Evolutionary conservation across 1,140 invertebrate species (phyloP).

Genomic region (Cydia strobilella): DNA sequence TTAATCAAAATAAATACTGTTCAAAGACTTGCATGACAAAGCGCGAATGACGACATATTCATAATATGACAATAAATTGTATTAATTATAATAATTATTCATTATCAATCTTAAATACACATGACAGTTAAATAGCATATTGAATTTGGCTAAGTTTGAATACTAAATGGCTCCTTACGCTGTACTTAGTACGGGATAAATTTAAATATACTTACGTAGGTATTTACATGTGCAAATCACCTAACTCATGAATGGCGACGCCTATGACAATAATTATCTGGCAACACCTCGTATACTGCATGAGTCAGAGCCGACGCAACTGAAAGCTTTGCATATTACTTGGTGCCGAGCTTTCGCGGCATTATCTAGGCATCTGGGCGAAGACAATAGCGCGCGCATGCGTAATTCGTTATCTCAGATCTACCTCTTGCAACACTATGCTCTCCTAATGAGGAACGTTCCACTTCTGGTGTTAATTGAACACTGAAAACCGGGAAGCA

Average conservation of each 20-base stretch:
- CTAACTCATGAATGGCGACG: conserved; percentile 16
- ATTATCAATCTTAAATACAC: not conserved
- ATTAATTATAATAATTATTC: not conserved
- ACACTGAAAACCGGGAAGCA: conserved; percentile 54
- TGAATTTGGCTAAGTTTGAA: not conserved
- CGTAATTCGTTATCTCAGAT: conserved; percentile 77
- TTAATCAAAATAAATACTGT: not conserved
- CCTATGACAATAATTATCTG: conserved; percentile 26
- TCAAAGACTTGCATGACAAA: not conserved
- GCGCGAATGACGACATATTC: no score
- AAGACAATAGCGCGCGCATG: conserved; percentile 75
- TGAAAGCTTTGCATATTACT: conserved; percentile 54
- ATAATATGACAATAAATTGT: no score
- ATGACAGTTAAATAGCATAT: not conserved
- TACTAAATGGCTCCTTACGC: conserved; percentile 3
- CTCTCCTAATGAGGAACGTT: conserved; percentile 74
- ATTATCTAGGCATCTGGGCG: conserved; percentile 73
- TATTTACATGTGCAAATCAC: conserved; percentile 20
- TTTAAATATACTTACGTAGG: not conserved
- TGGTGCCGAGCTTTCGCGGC: conserved; percentile 53
- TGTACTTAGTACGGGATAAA: not conserved
- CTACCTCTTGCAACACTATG: conserved; percentile 70
- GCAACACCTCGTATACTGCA: conserved; percentile 40
- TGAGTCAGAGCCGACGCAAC: conserved; percentile 57
- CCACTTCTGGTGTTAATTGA: conserved; percentile 76